These are phyloP conservation scores for Myiagra hebetior DNA, from an alignment of 2,113 vertebrate species.

Conservation along the genomic window DNA sequence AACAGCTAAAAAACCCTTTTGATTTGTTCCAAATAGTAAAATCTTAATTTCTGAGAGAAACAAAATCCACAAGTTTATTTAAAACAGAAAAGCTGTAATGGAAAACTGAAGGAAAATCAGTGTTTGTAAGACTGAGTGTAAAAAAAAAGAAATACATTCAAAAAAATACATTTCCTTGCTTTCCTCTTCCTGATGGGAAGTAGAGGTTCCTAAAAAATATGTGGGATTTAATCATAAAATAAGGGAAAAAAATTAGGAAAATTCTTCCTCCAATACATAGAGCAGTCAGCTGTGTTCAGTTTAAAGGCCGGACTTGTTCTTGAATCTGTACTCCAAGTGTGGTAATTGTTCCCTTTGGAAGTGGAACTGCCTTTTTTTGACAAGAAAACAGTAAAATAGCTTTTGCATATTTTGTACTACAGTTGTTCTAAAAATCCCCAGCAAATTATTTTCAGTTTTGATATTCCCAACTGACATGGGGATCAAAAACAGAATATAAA, in stretches of 20 bases:
- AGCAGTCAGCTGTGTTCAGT: not conserved
- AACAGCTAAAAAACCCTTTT: not conserved
- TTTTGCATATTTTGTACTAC: not conserved
- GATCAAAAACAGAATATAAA: not conserved
- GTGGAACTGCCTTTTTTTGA: not conserved
- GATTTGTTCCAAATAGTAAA: not conserved
- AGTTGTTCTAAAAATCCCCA: not conserved
- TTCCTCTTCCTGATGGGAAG: not conserved
- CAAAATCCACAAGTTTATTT: not conserved
- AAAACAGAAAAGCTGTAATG: not conserved
- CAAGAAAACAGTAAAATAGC: not conserved
- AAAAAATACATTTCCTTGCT: not conserved
- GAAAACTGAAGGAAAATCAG: not conserved
- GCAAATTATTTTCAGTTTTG: not conserved
- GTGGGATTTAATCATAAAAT: not conserved
- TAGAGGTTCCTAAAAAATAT: not conserved
- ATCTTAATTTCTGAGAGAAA: not conserved
- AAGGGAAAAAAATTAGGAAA: not conserved
- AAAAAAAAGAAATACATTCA: not conserved
- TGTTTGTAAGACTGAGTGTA: not conserved
- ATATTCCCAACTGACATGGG: not conserved
- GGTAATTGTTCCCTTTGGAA: not conserved
- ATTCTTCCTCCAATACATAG: not conserved
- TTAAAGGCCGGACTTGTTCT: not conserved
- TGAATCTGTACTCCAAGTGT: not conserved